Conservation (phyloP, 2,113 vertebrate genomes). For the Pyxicephalus adspersus region DNA sequence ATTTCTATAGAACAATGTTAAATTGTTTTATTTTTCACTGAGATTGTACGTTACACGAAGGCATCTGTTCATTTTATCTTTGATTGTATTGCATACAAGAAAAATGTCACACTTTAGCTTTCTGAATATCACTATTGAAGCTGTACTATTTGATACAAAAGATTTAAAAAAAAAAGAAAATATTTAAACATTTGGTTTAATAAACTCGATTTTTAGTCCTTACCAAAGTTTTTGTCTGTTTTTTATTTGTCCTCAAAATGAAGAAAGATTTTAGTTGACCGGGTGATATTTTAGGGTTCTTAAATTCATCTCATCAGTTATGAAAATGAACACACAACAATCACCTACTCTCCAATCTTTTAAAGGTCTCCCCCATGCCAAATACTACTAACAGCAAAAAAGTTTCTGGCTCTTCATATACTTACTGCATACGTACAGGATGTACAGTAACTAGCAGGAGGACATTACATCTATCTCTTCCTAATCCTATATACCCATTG, state of each 20-base stretch:
- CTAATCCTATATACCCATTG: too few relatives aligned
- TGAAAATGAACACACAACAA: too few relatives aligned
- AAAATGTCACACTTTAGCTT: constrained; percentile 35
- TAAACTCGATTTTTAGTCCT: constrained; percentile 46
- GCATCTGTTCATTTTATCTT: constrained; percentile 5
- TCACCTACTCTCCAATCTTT: too few relatives aligned
- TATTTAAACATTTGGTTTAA: constrained; percentile 45
- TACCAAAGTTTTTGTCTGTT: not conserved
- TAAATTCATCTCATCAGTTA: too few relatives aligned
- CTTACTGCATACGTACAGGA: too few relatives aligned
- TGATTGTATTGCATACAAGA: constrained; percentile 29
- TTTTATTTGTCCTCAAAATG: not conserved
- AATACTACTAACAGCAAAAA: too few relatives aligned
- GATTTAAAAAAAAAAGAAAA: not conserved
- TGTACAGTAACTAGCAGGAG: too few relatives aligned
- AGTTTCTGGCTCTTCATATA: too few relatives aligned
- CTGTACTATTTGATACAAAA: constrained; percentile 52
- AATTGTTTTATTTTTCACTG: not conserved
- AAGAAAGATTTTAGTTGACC: not conserved
- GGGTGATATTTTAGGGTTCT: too few relatives aligned
- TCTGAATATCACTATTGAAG: constrained; percentile 5
- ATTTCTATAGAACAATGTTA: constrained; percentile 24
- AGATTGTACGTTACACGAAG: not conserved
- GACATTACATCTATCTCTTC: too few relatives aligned
- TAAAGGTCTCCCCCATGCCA: too few relatives aligned